Conservation (phyloP, 2,888 invertebrate genomes). For the Agonopterix subpropinquella region DNA sequence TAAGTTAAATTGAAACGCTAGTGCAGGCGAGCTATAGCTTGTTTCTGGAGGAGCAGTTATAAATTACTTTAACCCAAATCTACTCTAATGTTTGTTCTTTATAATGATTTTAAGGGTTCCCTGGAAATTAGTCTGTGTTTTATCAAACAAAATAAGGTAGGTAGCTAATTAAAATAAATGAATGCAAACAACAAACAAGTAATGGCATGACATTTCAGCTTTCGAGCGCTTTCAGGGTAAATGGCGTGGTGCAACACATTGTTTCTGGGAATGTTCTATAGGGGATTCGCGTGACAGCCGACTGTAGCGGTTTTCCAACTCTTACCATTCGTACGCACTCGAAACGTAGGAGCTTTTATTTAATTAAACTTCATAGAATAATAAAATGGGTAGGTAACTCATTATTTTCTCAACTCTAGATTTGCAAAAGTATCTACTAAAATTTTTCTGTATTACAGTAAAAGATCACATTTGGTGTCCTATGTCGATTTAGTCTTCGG, state of each 20-base stretch:
- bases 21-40: conserved; percentile 20
- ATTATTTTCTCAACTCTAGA: too few species aligned
- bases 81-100: background rate
- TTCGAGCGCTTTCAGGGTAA: conserved; percentile 38
- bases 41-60: conserved; percentile 9
- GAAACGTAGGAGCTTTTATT: background rate
- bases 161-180: too few species aligned
- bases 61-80: conserved; percentile 10
- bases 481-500: background rate
- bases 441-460: too few species aligned
- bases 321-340: conserved; percentile 16
- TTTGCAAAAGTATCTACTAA: too few species aligned
- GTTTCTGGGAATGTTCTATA: conserved; percentile 44
- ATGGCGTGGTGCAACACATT: conserved; percentile 39
- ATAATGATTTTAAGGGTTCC: background rate
- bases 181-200: background rate
- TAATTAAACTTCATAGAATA: background rate
- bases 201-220: conserved; percentile 17
- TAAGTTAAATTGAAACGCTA: conserved; percentile 55
- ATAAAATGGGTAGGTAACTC: too few species aligned
- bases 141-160: too few species aligned
- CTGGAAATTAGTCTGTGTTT: too few species aligned
- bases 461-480: background rate
- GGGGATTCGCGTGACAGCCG: conserved; percentile 39
- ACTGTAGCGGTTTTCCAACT: conserved; percentile 22